Evolutionary conservation across 2,888 invertebrate genomes (phyloP), one percentile per base, ranked within the genome.

Genomic region (Colletes collaris): DNA sequence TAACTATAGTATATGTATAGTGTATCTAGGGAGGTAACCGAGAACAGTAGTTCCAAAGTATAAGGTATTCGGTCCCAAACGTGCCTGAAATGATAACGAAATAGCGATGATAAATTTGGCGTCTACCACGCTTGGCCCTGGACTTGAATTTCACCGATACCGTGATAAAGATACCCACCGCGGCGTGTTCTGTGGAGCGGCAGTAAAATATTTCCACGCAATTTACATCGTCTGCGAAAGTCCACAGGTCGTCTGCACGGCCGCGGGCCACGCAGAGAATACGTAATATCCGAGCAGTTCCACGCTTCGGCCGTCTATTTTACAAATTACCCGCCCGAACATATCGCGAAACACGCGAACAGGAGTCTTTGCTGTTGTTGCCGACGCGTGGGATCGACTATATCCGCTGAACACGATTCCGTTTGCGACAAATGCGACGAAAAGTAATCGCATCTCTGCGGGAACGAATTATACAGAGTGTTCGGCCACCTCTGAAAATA

Each of bases 141-240:
- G 78, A 79, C 83, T 83, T 71, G 84, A 84, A 86, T 86, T 88
- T 84, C 85, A 74, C 87, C 88, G 86, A 90, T 89, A 89, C 82
- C 65, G 82, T 82, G 86, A 89, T 89, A 87, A 87, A 87, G 84
- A 74, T 71, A 60, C 65, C 56, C 56, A 37, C 46, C 49, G 63
- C 19, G 60, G 27, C 49, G 40, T 66, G 73, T 59, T 37, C 62
- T 40, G 53, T 19, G 71, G n/a, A 37, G 74, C 70, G 69, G 63
- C 71, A 78, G 78, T 89, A 87, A 90, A 89, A 90, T 90, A 90
- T 90, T 88, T 88, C 89, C 86, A 83, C 85, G 84, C 87, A 87
- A 90, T 90, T 90, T 90, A 88, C 89, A 89, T 90, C 84, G 82
- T 79, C 86, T 84, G 84, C 83, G 83, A 85, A 82, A 83, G 27